Evolutionary conservation across 2,888 invertebrate genomes (phyloP), one percentile per base, ranked within the genome.

Genomic region (Pammene aurita): DNA sequence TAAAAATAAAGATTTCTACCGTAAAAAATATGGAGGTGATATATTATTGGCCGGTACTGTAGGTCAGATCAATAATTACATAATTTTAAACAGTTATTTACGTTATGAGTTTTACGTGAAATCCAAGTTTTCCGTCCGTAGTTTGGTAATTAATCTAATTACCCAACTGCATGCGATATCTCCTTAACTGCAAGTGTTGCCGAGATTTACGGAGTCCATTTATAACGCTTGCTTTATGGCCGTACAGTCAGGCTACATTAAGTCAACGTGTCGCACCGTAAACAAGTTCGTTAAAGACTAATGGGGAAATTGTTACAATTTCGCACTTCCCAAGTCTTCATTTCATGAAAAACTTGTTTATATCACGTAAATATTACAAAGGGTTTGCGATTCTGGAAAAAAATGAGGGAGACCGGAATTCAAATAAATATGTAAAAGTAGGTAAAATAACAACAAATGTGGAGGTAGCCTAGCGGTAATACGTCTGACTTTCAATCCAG

Each of bases 151-250:
- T 41, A 5, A 62, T 52, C 50, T 71, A 67, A 63, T 64, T 73
- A 76, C 73, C 71, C 75, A 77, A 74, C 75, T 78, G 78, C 76
- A 75, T 76, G 80, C 80, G 74, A 79, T 84, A 79, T 84, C 85
- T 83, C 82, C 81, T 86, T 83, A 81, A 77, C 76, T 83, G 85
- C 87, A 88, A 86, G 82, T 88, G 87, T 84, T 86, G 78, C 86
- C 62, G 80, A 73, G 84, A 88, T 87, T 87, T 86, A 88, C 83
- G 78, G 71, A 73, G 72, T 77, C 81, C 82, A 83, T 85, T 84
- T 79, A 79, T 82, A 82, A 83, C 80, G 73, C 56, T 46, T 78
- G 80, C 81, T 85, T 83, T 80, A 82, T 81, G 77, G 74, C 74
- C 13, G 61, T 61, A 61, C 48, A 61, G 50, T 61, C 61, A 57